A percentile compares a stretch with the other conserved stretches of the same genome.
These are phyloP conservation scores for Saturnia japonica DNA, from an alignment of 2,888 invertebrate species.

Conservation along the genomic window DNA sequence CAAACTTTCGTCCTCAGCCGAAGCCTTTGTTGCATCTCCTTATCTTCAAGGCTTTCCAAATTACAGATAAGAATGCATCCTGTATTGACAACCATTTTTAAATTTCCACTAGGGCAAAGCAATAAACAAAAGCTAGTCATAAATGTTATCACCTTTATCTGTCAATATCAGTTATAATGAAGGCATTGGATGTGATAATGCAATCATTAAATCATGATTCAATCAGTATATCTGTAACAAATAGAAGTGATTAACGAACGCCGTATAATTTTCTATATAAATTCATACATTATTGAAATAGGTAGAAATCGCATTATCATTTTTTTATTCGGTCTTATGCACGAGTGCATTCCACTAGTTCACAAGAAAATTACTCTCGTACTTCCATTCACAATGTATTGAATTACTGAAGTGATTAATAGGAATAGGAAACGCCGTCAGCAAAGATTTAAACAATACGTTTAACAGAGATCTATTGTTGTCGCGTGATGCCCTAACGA, in stretches of 20 bases:
- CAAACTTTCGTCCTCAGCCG: no score
- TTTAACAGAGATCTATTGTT: no score
- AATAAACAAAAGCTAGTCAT: neutral
- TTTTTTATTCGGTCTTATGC: neutral
- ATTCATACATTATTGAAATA: neutral
- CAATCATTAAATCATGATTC: constrained; percentile 6
- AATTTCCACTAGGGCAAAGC: neutral
- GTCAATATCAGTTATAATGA: constrained; percentile 1
- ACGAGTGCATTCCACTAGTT: no score
- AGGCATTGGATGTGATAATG: neutral
- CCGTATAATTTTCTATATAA: neutral
- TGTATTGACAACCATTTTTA: neutral
- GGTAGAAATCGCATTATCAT: neutral
- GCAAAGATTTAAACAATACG: no score
- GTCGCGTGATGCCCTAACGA: no score
- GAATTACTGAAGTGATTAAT: no score
- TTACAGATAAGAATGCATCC: neutral
- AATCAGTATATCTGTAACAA: neutral
- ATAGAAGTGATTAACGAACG: neutral
- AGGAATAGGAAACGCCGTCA: no score
- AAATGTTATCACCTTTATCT: neutral
- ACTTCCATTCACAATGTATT: no score
- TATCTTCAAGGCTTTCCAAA: no score
- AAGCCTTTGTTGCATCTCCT: no score
- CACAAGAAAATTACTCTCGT: no score